Percentiles rank a stretch among this genome's conserved stretches.
These are phyloP conservation scores for Melanotaenia trifasciata DNA, from an alignment of 2,797 vertebrate species.

Conservation along the genomic window DNA sequence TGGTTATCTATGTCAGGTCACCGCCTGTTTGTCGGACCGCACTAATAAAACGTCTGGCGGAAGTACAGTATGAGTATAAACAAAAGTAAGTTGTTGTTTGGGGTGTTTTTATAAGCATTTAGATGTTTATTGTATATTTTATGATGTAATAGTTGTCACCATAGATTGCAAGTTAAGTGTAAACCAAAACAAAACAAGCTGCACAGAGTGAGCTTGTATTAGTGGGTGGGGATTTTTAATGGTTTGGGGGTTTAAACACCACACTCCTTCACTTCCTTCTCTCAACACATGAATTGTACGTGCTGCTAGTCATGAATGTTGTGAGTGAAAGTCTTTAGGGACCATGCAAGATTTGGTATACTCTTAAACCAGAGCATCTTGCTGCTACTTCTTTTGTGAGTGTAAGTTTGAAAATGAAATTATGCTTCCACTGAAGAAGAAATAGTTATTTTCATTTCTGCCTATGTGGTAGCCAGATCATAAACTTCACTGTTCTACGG, in stretches of 20 bases:
- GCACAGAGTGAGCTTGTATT: slow-evolving; percentile 2
- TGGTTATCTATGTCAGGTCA: slow-evolving; percentile 44
- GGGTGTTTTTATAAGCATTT: background rate
- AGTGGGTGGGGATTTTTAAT: background rate
- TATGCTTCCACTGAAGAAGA: slow-evolving; percentile 1
- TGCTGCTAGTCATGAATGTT: slow-evolving; percentile 64
- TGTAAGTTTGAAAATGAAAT: background rate
- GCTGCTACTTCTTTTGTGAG: background rate
- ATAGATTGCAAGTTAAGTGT: background rate
- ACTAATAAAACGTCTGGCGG: slow-evolving; percentile 33
- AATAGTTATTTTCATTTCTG: slow-evolving; percentile 11
- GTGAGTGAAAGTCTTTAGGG: slow-evolving; percentile 39
- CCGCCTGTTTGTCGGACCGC: slow-evolving; percentile 22
- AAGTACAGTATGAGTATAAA: slow-evolving; percentile 20
- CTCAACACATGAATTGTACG: slow-evolving; percentile 45
- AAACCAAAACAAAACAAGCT: slow-evolving; percentile 1
- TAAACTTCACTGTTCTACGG: slow-evolving; percentile 25
- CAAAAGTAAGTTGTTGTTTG: slow-evolving; percentile 1
- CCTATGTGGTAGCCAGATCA: slow-evolving; percentile 14
- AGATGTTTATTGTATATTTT: background rate
- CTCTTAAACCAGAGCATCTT: slow-evolving; percentile 25
- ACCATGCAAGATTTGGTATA: slow-evolving; percentile 48
- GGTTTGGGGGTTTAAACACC: slow-evolving; percentile 12
- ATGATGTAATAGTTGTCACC: background rate
- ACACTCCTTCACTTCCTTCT: slow-evolving; percentile 12